phyloP scores from a whole-genome alignment of 2,797 vertebrate species.

The Hipposideros larvatus region DNA sequence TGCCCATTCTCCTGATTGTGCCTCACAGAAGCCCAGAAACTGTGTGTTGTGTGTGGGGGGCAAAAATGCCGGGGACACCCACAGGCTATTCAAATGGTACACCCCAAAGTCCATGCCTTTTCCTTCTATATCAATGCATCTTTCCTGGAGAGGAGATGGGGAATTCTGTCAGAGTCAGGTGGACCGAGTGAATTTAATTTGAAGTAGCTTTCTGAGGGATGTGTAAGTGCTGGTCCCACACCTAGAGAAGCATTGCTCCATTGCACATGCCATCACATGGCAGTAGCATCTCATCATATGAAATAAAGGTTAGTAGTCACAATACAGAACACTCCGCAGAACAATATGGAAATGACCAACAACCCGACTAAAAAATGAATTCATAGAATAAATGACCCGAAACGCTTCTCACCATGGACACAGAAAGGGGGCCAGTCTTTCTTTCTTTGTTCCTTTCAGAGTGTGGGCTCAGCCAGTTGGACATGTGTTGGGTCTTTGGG shows the following conservation, averaged over 20 bases:
- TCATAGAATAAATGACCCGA: not conserved
- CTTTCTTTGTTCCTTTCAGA: not conserved
- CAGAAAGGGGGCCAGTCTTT: not conserved
- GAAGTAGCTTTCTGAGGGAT: not conserved
- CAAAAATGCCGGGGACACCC: not conserved
- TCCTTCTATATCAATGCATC: not conserved
- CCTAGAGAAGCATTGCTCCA: not conserved
- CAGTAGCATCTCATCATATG: not conserved
- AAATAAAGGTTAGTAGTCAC: not conserved
- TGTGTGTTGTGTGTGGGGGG: not conserved
- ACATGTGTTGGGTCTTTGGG: not conserved
- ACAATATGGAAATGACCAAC: not conserved
- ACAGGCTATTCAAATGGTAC: not conserved
- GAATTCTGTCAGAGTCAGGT: not conserved
- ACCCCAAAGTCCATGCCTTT: not conserved
- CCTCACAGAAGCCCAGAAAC: not conserved
- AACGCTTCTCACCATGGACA: not conserved
- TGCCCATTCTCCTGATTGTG: not conserved
- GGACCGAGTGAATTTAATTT: not conserved
- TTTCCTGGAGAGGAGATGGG: not conserved
- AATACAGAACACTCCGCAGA: not conserved
- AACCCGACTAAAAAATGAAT: not conserved
- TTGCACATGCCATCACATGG: too few relatives aligned
- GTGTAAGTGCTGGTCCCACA: fast-evolving
- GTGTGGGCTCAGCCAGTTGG: not conserved